Evolutionary conservation across 2,113 vertebrate species (phyloP), one percentile per base, ranked within the genome.

Genomic region (Chaenogobius annularis): DNA sequence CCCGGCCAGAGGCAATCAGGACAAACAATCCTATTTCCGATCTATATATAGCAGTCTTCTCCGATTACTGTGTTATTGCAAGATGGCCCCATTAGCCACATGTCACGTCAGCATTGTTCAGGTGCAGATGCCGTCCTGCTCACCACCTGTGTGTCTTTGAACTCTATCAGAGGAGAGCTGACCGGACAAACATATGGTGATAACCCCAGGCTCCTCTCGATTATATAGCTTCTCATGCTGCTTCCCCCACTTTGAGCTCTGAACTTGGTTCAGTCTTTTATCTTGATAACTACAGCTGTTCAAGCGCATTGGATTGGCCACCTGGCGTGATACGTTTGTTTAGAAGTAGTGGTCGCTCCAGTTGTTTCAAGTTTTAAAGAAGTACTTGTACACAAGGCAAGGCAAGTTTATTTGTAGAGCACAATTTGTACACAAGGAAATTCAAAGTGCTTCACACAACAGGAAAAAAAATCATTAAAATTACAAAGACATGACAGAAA

Each of bases 21-120:
- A 83, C 75, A 84, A 92, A 91, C 87, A 90, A 91, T 88, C 82
- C 78, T 44, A 66, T 75, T 87, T 90, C 84, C 77, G 22, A 62
- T 84, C 85, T 85, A 80, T 87, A 82, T 83, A 84, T 79, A 88
- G 79, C 69, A 8, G 61, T 65, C 78, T 76, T 85, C 84, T 89
- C 82, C 50, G 85, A 83, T 89, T 84, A 81, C 86, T 71, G 22
- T 70, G 66, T 75, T 81, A 56, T 69, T 74, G 79, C 78, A 3
- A 47, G 75, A 81, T 86, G 83, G 84, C 84, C 81, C 87, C 82
- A 83, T 89, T 89, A 89, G 86, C 81, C 83, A 80, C 83, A 81
- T 86, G 87, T 90, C 88, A 89, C 61, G 65, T 72, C 77, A 37
- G 71, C 77, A 88, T 82, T 90, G 86, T 89, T 72, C 62, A 84